phyloP scores from a whole-genome alignment of 92 coral and sea anemone species.

The Ricordea florida region DNA sequence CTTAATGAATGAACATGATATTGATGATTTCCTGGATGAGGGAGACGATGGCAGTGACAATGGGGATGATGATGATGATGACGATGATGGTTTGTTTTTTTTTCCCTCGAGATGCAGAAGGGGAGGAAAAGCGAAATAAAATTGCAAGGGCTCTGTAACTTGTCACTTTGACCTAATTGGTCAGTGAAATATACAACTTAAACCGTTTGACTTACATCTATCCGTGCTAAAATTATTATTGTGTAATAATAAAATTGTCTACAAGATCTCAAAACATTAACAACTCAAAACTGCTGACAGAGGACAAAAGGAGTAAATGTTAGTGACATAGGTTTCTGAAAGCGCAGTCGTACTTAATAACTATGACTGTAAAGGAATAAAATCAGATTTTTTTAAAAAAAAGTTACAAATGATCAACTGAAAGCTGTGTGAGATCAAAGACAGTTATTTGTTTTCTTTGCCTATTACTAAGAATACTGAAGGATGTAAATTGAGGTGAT shows the following conservation, averaged over 20 bases:
- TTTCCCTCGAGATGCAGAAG: slow-evolving; percentile 31
- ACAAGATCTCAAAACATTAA: too few relatives aligned
- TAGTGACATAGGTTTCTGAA: slow-evolving; percentile 37
- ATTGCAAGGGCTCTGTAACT: slow-evolving; percentile 36
- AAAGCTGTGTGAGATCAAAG: too few relatives aligned
- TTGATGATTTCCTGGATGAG: slow-evolving; percentile 47
- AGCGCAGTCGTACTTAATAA: slow-evolving; percentile 33
- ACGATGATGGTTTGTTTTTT: slow-evolving; percentile 27
- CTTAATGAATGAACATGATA: slow-evolving; percentile 34
- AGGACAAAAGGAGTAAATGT: slow-evolving; percentile 38
- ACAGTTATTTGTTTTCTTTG: too few relatives aligned
- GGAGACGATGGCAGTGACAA: slow-evolving; percentile 17
- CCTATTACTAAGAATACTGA: too few relatives aligned
- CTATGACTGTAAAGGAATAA: slow-evolving; percentile 30
- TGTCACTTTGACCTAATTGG: slow-evolving; percentile 5
- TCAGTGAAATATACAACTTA: slow-evolving; percentile 17
- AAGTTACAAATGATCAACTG: slow-evolving; percentile 29
- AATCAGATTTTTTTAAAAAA: slow-evolving; percentile 28
- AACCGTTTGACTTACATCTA: slow-evolving; percentile 18
- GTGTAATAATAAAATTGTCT: slow-evolving; percentile 24
- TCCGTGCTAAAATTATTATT: slow-evolving; percentile 25
- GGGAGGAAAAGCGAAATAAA: slow-evolving; percentile 36
- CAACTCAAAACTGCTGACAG: slow-evolving; percentile 47
- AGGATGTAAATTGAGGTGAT: too few relatives aligned
- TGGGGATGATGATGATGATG: slow-evolving; percentile 49